Base-by-base conservation (phyloP, 2,797 vertebrate genomes). In the Rhinatrema bivittatum region DNA sequence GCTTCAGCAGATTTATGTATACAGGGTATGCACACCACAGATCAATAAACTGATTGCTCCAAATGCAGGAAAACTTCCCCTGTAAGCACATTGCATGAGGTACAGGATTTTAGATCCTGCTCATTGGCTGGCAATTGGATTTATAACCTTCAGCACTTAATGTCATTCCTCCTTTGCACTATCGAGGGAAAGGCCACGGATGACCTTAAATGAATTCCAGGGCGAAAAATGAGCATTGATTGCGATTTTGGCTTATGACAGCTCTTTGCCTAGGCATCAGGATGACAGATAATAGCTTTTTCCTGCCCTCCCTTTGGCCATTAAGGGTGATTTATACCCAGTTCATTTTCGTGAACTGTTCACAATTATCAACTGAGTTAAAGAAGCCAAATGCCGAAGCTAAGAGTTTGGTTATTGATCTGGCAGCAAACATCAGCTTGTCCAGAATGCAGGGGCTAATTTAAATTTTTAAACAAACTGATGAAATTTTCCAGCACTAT, bases 241-340 rank as follows among this genome's bases (percentile, higher is more conserved):
- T 63, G 60, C 62, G 65, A 73, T 64, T 71, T 65, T 69, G 53
- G 63, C 57, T 69, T 47, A 46, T 62, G 70, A 73, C 70, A 68
- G 76, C 68, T 71, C 68, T n/a, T n/a, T 68, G 64, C 59, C 64
- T 63, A 68, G 65, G 66, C 70, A 76, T 68, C 69, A 76, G 72
- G 68, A 76, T 73, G 70, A 68, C 65, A 53, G 68, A 70, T 70
- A 76, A 73, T 76, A 71, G 70, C 65, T 64, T 71, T 62, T 64
- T n/a, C n/a, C n/a, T n/a, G n/a, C n/a, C n/a, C 51, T 58, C 63
- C 63, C 56, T 53, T 54, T 56, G 70, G 65, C 63, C 54, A 73
- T 70, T 71, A 65, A 44, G 39, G 70, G 65, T 76, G 70, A 76
- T 73, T 75, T 71, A 75, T 73, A 42, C 46, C 61, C 56, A 43